phyloP scores from a whole-genome alignment of 23 tunicate genomes.

The Aplidium turbinatum region DNA sequence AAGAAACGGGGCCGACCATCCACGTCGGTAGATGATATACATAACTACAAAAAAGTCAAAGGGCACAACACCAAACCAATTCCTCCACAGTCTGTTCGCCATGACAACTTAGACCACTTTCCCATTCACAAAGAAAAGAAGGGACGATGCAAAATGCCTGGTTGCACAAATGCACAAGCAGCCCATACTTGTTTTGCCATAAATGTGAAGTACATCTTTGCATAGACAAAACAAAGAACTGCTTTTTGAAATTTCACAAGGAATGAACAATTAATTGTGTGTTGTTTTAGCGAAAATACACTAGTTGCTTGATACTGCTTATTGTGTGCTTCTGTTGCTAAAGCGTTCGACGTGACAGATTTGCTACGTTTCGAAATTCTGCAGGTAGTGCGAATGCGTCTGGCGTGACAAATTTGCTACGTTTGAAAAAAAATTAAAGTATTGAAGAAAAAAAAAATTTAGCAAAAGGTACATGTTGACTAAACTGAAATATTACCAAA shows the following conservation, averaged over 20 bases:
- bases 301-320: too few relatives aligned
- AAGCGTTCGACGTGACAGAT: too few relatives aligned
- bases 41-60: constrained; percentile 3
- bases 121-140: neutral
- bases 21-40: neutral
- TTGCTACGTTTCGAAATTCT: too few relatives aligned
- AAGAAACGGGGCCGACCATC: constrained; percentile 9
- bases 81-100: neutral
- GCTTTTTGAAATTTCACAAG: constrained; percentile 6
- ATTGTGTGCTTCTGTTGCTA: too few relatives aligned
- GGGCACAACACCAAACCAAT: constrained; percentile 23
- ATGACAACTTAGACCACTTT: constrained; percentile 10
- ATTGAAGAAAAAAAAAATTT: too few relatives aligned
- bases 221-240: constrained; percentile 4
- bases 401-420: too few relatives aligned
- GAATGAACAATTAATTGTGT: too few relatives aligned
- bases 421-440: too few relatives aligned
- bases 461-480: too few relatives aligned
- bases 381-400: too few relatives aligned
- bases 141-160: neutral
- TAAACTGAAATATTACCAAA: too few relatives aligned
- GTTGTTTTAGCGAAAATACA: too few relatives aligned
- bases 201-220: neutral
- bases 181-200: neutral
- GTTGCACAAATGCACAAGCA: neutral